Base-by-base conservation (phyloP, 2,113 vertebrate species). In the Nannospalax galili region DNA sequence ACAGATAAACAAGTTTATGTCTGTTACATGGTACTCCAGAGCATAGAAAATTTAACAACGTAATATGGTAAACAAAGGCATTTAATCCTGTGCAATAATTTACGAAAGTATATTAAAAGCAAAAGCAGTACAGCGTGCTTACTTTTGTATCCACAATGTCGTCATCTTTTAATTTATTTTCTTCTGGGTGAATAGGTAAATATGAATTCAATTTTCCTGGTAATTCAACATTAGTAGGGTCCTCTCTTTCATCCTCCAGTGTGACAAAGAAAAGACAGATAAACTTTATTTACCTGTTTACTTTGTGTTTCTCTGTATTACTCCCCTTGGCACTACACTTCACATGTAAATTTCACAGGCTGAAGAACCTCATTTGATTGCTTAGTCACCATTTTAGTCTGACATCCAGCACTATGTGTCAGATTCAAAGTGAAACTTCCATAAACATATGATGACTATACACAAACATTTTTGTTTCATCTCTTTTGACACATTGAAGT, bases 201-300 rank as follows among this genome's bases (percentile, higher is more conserved):
- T 98, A 97, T 93, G 99, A 97, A 85, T 97, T 98, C 69, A 97
- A 86, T 60, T 95, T 98, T 90, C 98, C 98, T 0, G 97, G 97
- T 48, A 97, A 81, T 14, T 98, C 95, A 11, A 97, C 96, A 79
- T 97, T 98, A 92, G 95, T 74, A 35, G 97, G 72, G 97, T 92
- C 95, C 96, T 98, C 98, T 95, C 98, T 98, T 98, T 98, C 98
- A 97, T 98, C 98, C 99, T 99, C 62, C 30, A 75, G 0, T 52
- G 40, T 22, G 84, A 81, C 32, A 92, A 97, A 58, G 77, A 22
- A 95, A 79, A 35, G 28, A 92, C 5, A 52, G 12, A 81, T 94
- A 87, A 94, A 94, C 81, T 0, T 91, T 73, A 37, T 48, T 82
- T 80, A 35, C 2, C 40, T 16, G 32, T 9, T 67, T 84, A 52